Base-by-base conservation (phyloP, 2,888 invertebrate species). In the Dysmachus trigonus region DNA sequence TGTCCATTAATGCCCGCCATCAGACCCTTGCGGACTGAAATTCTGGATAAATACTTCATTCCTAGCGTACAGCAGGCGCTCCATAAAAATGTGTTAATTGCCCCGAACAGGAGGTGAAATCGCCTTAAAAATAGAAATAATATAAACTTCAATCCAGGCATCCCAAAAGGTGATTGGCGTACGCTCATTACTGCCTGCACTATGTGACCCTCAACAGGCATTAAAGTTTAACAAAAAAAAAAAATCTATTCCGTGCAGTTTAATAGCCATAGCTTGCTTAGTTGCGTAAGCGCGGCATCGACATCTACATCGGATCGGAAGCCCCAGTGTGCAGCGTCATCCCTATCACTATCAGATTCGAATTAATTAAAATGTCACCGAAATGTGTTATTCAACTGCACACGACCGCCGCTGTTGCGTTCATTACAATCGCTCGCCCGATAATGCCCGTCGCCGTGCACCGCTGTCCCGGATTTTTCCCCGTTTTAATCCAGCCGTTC, bases 361-460 rank as follows among this genome's bases (percentile, higher is more conserved):
- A 62, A 87, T 87, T 87, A 87, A 87, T 87, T 87, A 86, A 87
- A 87, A 87, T 86, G 87, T 87, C 87, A 86, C 74, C 41, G 71
- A 86, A 87, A 86, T 85, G 41, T 85, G 87, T 73, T 74, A 41
- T 76, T 81, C 81, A 79, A 81, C 81, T 72, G 79, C 82, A 82
- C 62, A 82, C 35, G 62, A 62, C 82, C 82, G 27, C 82, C 62
- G 27, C 31, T 73, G 73, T 73, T 79, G 51, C 51, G 41, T 27
- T 38, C 38, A 35, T 31, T 62, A 82, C 53, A 82, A 82, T 82
- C 41, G 27, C 10, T 62, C 2, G 41, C 35, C 27, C 38, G 53
- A 51, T 53, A 22, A 53, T 22, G 2, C 22, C 15, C 81, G 27
- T 73, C 33, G 30, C 22, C 8, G 7, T 31, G 30, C 51, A 13